phyloP scores from a whole-genome alignment of 2,113 vertebrate species.

The Psittacula cyanocephala region DNA sequence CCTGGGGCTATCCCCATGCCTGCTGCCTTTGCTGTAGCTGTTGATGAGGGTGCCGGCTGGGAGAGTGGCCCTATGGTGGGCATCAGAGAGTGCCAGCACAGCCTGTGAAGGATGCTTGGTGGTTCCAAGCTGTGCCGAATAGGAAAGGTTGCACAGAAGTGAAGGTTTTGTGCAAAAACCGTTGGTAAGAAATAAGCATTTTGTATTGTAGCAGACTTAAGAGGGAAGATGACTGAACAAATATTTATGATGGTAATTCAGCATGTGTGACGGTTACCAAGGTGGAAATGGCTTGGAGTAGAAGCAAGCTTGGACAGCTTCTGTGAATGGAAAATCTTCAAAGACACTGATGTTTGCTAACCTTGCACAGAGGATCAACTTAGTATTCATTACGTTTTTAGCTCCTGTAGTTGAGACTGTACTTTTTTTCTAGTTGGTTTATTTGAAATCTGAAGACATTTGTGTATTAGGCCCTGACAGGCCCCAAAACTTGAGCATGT shows the following conservation, averaged over 20 bases:
- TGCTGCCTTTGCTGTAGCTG: neutral
- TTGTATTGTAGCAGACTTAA: neutral
- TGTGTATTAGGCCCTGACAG: neutral
- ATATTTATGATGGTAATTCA: neutral
- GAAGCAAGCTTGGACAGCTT: neutral
- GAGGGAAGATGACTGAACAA: neutral
- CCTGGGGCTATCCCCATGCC: neutral
- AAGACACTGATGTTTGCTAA: neutral
- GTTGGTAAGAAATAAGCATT: neutral
- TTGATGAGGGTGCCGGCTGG: neutral
- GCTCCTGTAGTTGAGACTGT: neutral
- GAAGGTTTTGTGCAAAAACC: neutral
- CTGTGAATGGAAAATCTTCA: neutral
- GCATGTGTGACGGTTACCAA: neutral
- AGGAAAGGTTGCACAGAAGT: neutral
- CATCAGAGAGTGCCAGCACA: neutral
- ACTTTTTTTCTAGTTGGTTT: neutral
- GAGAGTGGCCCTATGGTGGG: rapidly evolving
- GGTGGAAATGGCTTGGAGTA: neutral
- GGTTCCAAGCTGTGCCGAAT: neutral
- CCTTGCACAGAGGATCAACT: neutral
- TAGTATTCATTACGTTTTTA: neutral
- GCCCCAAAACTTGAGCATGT: neutral
- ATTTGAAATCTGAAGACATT: neutral
- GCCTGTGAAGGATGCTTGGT: too few species aligned